phyloP scores from a whole-genome alignment of 64 coral and sea anemone species.

The Trachythela sp. region DNA sequence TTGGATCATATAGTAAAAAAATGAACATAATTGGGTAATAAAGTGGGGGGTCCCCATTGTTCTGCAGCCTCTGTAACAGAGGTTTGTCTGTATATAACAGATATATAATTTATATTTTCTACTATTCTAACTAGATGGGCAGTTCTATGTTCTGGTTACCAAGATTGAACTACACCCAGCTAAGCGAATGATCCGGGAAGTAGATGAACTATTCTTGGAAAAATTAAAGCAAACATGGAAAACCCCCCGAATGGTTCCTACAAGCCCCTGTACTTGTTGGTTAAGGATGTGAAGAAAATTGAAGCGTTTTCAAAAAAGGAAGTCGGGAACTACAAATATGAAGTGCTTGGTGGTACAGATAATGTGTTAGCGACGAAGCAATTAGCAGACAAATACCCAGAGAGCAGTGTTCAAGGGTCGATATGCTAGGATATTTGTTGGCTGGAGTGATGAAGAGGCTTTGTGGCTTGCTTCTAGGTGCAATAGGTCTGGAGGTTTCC shows the following conservation, averaged over 20 bases:
- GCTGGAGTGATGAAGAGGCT: slow-evolving; percentile 37
- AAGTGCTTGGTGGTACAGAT: slow-evolving; percentile 55
- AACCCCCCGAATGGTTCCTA: slow-evolving; percentile 32
- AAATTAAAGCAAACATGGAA: slow-evolving; percentile 4
- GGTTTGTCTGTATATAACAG: no score
- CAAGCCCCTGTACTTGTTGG: slow-evolving; percentile 32
- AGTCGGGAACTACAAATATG: slow-evolving; percentile 29
- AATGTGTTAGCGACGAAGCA: slow-evolving; percentile 44
- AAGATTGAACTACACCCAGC: slow-evolving; percentile 31
- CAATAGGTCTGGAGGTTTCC: slow-evolving; percentile 47
- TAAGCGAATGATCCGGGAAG: slow-evolving; percentile 34
- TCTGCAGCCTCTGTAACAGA: no score
- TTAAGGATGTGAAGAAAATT: slow-evolving; percentile 28
- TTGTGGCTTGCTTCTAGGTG: slow-evolving; percentile 39
- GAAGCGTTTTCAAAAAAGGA: no score
- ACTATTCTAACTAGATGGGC: no score
- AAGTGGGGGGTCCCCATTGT: no score
- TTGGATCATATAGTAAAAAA: no score
- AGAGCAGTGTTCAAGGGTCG: neutral
- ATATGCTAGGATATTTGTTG: slow-evolving; percentile 45
- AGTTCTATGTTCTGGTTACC: no score
- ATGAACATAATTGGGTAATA: no score
- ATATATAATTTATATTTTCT: no score
- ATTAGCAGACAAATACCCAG: slow-evolving; percentile 27
- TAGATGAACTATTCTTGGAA: slow-evolving; percentile 30